Evolutionary conservation across 2,113 vertebrate genomes (phyloP), one percentile per base, ranked within the genome.

Genomic region (Neolamprologus brichardi): DNA sequence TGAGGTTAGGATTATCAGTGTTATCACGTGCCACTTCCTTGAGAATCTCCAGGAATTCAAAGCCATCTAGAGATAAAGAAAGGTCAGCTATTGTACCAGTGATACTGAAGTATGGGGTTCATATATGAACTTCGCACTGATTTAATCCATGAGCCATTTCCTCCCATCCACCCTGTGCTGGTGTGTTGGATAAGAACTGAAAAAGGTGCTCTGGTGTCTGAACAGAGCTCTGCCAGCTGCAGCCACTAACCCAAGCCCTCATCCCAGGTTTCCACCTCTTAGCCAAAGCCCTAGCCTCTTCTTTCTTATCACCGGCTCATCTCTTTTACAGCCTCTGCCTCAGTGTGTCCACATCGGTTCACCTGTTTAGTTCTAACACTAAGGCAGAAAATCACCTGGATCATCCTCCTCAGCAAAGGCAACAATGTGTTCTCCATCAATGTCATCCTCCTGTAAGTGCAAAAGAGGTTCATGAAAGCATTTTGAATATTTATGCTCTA

Each of bases 341-440:
- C 8, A 28, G 14, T 72, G 37, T 46, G 23, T 75, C 20, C 23
- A 75, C 39, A 10, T 46, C 9, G 0, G 14, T 75, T 30, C 15
- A 28, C 41, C 23, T 75, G 41, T 28, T 30, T 49, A 30, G 41
- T 30, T 28, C 23, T 49, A 18, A 49, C 41, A 60, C 4, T 46
- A 44, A 60, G 15, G 37, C 23, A 64, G 15, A 23, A 13, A 9
- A 20, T 14, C 90, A 98, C 98, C 98, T 18, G 97, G 97, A 67
- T 99, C 98, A 2, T 97, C 97, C 85, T 98, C 97, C 81, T 99
- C 98, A 13, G 98, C 98, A 54, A 99, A 99, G 79, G 98, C 98
- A 70, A 99, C 98, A 12, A 98, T 98, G 91, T 99, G 98, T 87
- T 98, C 97, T 79, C 98, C 98, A 5, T 98, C 94, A 32, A 98